These are phyloP conservation scores for Rhineura floridana DNA, from an alignment of 2,113 vertebrate species.

Conservation along the genomic window DNA sequence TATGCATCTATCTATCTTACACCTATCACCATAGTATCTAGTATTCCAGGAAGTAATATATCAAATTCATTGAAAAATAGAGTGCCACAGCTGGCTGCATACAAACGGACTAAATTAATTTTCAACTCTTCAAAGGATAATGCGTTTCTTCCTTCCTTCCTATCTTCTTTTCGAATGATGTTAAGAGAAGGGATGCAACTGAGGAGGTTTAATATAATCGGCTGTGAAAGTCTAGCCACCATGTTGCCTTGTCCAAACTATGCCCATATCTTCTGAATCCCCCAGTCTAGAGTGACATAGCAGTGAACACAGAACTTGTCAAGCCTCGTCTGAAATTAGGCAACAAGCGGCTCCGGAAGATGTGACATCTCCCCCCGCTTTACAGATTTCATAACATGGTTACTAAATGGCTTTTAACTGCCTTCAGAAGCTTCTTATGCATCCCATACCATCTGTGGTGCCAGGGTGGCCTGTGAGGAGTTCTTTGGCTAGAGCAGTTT, in stretches of 20 bases:
- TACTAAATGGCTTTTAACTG: slow-evolving; percentile 16
- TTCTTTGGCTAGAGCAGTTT: neutral
- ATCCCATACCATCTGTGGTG: neutral
- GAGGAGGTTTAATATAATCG: slow-evolving; percentile 1
- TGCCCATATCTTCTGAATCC: slow-evolving; percentile 33
- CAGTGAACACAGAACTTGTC: slow-evolving; percentile 18
- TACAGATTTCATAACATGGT: neutral
- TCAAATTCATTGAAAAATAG: slow-evolving; percentile 36
- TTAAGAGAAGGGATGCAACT: rapidly evolving
- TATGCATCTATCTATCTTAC: slow-evolving; percentile 17
- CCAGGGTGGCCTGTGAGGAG: neutral
- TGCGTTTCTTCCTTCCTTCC: neutral
- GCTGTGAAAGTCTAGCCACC: slow-evolving; percentile 26
- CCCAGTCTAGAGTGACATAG: neutral
- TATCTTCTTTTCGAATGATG: neutral
- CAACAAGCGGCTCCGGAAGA: neutral
- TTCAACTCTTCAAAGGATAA: neutral
- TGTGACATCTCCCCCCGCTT: neutral
- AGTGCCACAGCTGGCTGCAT: neutral
- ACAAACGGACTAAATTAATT: slow-evolving; percentile 29
- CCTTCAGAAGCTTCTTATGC: neutral
- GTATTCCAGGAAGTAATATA: slow-evolving; percentile 24
- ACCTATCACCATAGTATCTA: slow-evolving; percentile 19
- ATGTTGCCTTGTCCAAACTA: slow-evolving; percentile 51
- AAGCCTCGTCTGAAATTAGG: slow-evolving; percentile 27